These are phyloP conservation scores for Drosophila athabasca DNA, from an alignment of 1,140 invertebrate species.

Conservation along the genomic window DNA sequence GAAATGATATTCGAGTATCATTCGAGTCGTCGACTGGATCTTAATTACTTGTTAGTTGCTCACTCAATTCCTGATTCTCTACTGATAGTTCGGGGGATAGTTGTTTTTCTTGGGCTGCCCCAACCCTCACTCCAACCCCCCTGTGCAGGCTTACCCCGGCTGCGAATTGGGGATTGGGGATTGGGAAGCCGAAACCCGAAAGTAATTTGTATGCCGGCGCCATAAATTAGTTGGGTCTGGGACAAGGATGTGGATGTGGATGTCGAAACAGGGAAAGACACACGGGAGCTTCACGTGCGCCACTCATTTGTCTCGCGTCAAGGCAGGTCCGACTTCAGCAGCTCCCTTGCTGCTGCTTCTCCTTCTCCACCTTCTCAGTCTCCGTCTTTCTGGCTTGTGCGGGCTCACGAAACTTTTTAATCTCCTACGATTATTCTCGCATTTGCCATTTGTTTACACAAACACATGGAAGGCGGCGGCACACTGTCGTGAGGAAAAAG, in stretches of 20 bases:
- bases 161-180: background rate
- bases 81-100: slow-evolving; percentile 16
- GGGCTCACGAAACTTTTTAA: slow-evolving; percentile 81
- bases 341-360: background rate
- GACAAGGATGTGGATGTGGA: slow-evolving; percentile 10
- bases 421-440: slow-evolving; percentile 83
- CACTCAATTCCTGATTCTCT: slow-evolving; percentile 14
- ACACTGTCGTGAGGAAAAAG: too few relatives aligned
- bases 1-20: too few relatives aligned
- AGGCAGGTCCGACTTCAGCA: slow-evolving; percentile 25
- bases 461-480: slow-evolving; percentile 45
- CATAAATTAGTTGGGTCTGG: slow-evolving; percentile 69
- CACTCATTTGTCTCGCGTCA: slow-evolving; percentile 77
- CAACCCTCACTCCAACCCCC: background rate
- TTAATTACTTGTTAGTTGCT: slow-evolving; percentile 24
- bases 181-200: slow-evolving; percentile 6
- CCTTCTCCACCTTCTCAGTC: background rate
- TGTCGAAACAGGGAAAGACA: slow-evolving; percentile 5
- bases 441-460: slow-evolving; percentile 83
- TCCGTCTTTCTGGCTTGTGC: slow-evolving; percentile 19
- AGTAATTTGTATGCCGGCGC: slow-evolving; percentile 74
- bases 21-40: background rate
- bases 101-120: background rate
- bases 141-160: background rate
- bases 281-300: slow-evolving; percentile 68